Conservation (phyloP, 1,140 invertebrate species). For the Patella vulgata region DNA sequence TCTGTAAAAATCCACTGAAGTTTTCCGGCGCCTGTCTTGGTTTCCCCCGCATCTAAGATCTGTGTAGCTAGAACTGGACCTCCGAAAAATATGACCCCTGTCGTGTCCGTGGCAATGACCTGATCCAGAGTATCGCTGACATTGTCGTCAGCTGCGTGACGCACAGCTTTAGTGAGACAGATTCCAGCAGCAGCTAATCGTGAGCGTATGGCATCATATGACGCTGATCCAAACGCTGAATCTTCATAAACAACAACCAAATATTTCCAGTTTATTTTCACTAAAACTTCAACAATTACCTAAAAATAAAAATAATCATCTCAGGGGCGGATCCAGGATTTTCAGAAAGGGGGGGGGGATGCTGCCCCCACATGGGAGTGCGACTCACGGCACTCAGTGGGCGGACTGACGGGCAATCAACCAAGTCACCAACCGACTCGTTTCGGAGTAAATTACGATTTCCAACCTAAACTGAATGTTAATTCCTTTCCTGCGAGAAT, state of each 20-base stretch:
- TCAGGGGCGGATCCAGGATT: too few relatives aligned
- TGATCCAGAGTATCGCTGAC: conserved; percentile 28
- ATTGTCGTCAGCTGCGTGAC: conserved; percentile 31
- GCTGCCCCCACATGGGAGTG: too few relatives aligned
- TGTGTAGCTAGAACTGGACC: conserved; percentile 20
- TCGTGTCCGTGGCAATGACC: conserved; percentile 21
- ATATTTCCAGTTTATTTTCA: conserved; percentile 65
- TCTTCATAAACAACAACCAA: conserved; percentile 66
- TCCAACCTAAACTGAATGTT: neutral
- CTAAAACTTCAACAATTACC: conserved; percentile 63
- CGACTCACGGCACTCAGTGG: conserved; percentile 7
- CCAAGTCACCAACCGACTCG: too few relatives aligned
- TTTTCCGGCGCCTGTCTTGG: conserved; percentile 33
- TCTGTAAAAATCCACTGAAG: conserved; percentile 60
- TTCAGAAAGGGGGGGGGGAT: too few relatives aligned
- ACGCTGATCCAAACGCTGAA: conserved; percentile 51
- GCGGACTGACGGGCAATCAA: too few relatives aligned
- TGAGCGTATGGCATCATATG: conserved; percentile 52
- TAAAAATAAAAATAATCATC: too few relatives aligned
- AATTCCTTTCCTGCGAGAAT: too few relatives aligned
- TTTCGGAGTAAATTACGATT: too few relatives aligned
- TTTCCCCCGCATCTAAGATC: conserved; percentile 36
- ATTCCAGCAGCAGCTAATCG: conserved; percentile 40
- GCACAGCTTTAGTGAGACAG: conserved; percentile 54
- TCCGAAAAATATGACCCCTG: conserved; percentile 51